These are phyloP conservation scores for Heteromurus nitidus DNA, from an alignment of 2,888 invertebrate genomes.

Conservation along the genomic window DNA sequence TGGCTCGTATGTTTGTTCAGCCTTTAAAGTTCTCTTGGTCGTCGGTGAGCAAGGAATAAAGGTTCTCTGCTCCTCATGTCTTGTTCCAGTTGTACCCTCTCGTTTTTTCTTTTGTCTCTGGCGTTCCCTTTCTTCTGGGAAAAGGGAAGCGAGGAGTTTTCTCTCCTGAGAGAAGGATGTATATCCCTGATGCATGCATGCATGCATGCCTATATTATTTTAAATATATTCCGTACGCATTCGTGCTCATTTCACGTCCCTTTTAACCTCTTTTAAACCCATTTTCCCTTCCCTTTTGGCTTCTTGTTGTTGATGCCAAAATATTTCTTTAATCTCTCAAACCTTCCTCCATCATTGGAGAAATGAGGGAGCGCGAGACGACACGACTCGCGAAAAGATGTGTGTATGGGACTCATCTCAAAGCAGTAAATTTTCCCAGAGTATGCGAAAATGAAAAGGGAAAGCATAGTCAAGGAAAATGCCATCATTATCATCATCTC, in stretches of 20 bases:
- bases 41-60: too few species aligned
- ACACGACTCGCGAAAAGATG: too few species aligned
- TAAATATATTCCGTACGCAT: neutral
- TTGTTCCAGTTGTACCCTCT: constrained; percentile 6
- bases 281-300: neutral
- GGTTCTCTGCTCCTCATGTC: too few species aligned
- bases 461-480: too few species aligned
- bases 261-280: constrained; percentile 22
- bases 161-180: neutral
- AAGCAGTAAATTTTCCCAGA: neutral
- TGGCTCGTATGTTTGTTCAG: too few species aligned
- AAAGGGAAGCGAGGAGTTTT: neutral
- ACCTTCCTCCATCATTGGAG: neutral
- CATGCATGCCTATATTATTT: neutral
- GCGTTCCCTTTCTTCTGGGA: neutral
- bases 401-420: too few species aligned
- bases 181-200: neutral
- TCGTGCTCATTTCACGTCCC: constrained; percentile 13
- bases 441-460: constrained; percentile 11
- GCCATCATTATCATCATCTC: constrained; percentile 7
- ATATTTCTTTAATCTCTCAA: constrained; percentile 21
- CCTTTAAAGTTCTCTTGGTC: too few species aligned
- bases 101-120: constrained; percentile 15
- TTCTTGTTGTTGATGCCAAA: neutral
- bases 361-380: too few species aligned